Evolutionary conservation across 1,140 invertebrate genomes (phyloP).

Genomic region (Yoshiicerus persimilis): DNA sequence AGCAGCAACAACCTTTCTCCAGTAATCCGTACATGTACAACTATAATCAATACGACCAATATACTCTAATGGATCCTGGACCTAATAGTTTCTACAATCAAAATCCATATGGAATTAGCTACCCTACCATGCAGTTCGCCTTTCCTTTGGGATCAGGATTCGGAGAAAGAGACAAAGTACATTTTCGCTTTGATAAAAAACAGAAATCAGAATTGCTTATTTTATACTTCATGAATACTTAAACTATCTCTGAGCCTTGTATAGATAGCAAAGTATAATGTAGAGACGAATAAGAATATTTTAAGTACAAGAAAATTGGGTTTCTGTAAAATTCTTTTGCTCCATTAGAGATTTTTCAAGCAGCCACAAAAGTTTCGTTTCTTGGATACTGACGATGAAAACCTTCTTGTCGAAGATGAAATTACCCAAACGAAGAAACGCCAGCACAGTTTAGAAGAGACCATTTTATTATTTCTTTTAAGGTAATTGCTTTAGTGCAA

Average conservation of each 20-base stretch:
- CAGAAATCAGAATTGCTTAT: background rate
- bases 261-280: background rate
- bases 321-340: background rate
- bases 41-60: background rate
- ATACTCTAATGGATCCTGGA: background rate
- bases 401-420: background rate
- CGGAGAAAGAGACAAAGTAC: background rate
- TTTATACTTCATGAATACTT: no score
- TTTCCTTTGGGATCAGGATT: background rate
- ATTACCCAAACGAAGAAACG: background rate
- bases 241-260: no score
- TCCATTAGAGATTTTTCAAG: background rate
- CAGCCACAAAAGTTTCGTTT: background rate
- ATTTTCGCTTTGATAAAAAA: background rate
- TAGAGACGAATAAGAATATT: background rate
- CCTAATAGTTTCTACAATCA: background rate
- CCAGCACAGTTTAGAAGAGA: background rate
- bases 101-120: background rate
- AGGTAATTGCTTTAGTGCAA: background rate
- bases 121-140: background rate
- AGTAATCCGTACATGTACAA: background rate
- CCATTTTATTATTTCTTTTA: background rate
- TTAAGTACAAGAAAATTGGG: background rate
- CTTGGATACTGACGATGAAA: background rate
- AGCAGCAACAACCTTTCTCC: background rate